Evolutionary conservation across 2,888 invertebrate genomes (phyloP).

Genomic region (Drosophila paranaensis): DNA sequence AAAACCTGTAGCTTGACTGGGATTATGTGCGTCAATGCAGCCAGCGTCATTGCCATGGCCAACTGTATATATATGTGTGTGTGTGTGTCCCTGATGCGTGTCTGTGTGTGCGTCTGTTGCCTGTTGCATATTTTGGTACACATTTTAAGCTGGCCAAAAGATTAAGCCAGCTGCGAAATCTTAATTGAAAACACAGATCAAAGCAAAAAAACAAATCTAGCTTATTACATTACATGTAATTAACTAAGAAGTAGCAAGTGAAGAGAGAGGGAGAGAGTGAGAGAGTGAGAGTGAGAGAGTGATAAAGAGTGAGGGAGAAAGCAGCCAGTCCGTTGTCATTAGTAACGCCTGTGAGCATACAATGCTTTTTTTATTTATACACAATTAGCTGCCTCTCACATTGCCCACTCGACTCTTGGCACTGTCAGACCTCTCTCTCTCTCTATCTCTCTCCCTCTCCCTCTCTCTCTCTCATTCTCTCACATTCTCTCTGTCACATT

Average conservation of each 20-base stretch:
- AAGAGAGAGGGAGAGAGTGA: not conserved
- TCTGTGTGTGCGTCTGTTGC: conserved; percentile 23
- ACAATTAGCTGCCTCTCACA: conserved; percentile 8
- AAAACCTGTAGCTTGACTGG: conserved; percentile 46
- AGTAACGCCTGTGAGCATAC: conserved; percentile 38
- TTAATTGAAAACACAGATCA: conserved; percentile 38
- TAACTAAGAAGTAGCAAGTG: conserved; percentile 26
- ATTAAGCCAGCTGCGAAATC: conserved; percentile 18
- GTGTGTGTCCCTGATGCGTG: not conserved
- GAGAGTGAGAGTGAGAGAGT: not conserved
- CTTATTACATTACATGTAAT: conserved; percentile 67
- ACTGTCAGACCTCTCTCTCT: not conserved
- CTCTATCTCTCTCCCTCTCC: not conserved
- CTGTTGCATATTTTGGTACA: conserved; percentile 51
- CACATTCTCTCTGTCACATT: not conserved
- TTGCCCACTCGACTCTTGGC: not conserved
- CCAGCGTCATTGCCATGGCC: conserved; percentile 50
- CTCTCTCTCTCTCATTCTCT: not conserved
- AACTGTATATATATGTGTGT: conserved; percentile 9
- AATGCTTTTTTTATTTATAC: conserved; percentile 23
- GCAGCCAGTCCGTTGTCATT: conserved; percentile 32
- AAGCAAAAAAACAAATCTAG: conserved; percentile 26
- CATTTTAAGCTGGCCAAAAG: conserved; percentile 6
- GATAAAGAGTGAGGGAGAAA: no score
- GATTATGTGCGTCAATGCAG: conserved; percentile 61